Evolutionary conservation across 2,797 vertebrate species (phyloP).

Genomic region (Silurus aristotelis): DNA sequence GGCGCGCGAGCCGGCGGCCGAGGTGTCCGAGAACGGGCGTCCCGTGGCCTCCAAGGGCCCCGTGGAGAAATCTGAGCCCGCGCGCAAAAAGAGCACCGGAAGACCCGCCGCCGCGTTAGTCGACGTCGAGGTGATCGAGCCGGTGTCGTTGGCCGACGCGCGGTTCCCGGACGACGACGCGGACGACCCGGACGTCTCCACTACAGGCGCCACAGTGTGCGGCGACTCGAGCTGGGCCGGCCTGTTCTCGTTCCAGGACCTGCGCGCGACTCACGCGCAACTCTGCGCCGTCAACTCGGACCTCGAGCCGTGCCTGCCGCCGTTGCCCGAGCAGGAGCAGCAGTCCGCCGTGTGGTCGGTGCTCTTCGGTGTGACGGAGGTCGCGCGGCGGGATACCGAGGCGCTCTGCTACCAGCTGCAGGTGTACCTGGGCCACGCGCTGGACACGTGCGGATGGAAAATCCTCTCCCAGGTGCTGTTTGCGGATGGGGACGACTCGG

Average conservation of each 20-base stretch:
- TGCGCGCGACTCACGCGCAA: constrained; percentile 87
- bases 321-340: constrained; percentile 91
- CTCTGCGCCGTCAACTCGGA: constrained; percentile 92
- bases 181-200: constrained; percentile 56
- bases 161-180: constrained; percentile 55
- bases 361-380: constrained; percentile 80
- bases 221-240: constrained; percentile 97
- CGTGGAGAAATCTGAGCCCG: background rate
- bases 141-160: constrained; percentile 37
- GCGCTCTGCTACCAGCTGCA: constrained; percentile 87
- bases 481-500: constrained; percentile 86
- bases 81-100: constrained; percentile 51
- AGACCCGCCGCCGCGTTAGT: constrained; percentile 47
- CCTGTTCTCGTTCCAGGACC: constrained; percentile 92
- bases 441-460: constrained; percentile 97
- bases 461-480: constrained; percentile 95
- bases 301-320: constrained; percentile 87
- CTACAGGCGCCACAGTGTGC: background rate
- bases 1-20: constrained; percentile 69
- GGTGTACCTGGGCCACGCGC: constrained; percentile 89
- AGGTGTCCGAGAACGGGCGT: constrained; percentile 43
- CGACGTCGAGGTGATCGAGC: constrained; percentile 68
- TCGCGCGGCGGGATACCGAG: constrained; percentile 81
- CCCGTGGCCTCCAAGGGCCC: background rate
- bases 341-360: constrained; percentile 90